Conservation (phyloP, 2,113 vertebrate genomes). For the Oryzias javanicus region DNA sequence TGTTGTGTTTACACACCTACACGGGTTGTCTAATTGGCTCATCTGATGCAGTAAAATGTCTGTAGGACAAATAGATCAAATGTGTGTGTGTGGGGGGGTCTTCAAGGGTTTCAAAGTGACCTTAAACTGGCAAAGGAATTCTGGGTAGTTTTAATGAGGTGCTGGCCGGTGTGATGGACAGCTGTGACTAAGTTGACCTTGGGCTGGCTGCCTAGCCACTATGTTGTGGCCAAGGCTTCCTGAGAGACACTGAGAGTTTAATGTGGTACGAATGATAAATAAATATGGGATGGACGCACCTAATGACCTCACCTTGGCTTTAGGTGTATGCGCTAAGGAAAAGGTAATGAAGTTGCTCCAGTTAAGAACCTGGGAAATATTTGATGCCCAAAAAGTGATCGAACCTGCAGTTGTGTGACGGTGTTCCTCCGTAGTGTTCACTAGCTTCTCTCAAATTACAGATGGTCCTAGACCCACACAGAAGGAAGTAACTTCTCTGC, state of each 20-base stretch:
- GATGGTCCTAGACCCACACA: slow-evolving; percentile 93
- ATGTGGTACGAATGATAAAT: slow-evolving; percentile 23
- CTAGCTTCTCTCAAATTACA: slow-evolving; percentile 65
- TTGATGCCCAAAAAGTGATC: slow-evolving; percentile 5
- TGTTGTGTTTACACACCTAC: slow-evolving; percentile 2
- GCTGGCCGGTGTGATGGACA: slow-evolving; percentile 39
- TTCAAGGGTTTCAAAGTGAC: slow-evolving; percentile 24
- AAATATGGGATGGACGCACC: neutral
- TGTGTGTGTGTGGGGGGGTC: slow-evolving; percentile 7
- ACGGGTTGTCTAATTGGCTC: neutral
- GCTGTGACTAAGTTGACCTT: slow-evolving; percentile 40
- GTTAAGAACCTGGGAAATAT: slow-evolving; percentile 3
- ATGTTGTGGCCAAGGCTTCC: slow-evolving; percentile 24
- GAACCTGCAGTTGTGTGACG: slow-evolving; percentile 1
- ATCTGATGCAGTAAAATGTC: slow-evolving; percentile 27
- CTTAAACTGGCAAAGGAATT: slow-evolving; percentile 33
- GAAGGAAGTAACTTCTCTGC: slow-evolving; percentile 93
- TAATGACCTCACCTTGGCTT: neutral
- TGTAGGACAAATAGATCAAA: slow-evolving; percentile 21
- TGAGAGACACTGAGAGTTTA: slow-evolving; percentile 13
- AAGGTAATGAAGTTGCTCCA: neutral
- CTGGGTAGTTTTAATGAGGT: slow-evolving; percentile 49
- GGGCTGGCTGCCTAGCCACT: slow-evolving; percentile 13
- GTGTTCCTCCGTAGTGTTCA: slow-evolving; percentile 2
- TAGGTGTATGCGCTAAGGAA: neutral